phyloP scores from a whole-genome alignment of 2,888 invertebrate genomes.

The Sthenelais limicola region DNA sequence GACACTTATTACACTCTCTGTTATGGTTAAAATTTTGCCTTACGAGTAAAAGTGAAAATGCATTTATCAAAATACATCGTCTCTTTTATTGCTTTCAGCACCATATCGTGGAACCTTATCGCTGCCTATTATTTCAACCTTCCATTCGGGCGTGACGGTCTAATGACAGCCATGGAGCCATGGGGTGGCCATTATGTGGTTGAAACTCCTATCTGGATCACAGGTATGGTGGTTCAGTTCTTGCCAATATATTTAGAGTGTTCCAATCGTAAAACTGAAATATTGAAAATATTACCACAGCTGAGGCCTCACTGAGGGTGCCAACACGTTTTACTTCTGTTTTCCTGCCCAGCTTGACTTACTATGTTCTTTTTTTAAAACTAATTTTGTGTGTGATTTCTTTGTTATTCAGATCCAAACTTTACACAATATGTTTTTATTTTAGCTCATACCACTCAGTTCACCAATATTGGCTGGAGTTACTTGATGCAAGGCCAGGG shows the following conservation, averaged over 20 bases:
- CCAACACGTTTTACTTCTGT: too few species aligned
- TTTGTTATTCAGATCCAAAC: not conserved
- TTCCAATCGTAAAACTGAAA: not conserved
- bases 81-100: conserved; percentile 65
- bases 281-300: not conserved
- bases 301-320: too few species aligned
- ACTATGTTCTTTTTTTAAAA: not conserved
- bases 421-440: too few species aligned
- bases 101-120: conserved; percentile 72
- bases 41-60: too few species aligned
- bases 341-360: too few species aligned
- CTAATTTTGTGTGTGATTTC: not conserved
- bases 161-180: conserved; percentile 72
- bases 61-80: too few species aligned
- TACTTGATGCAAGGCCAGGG: conserved; percentile 68
- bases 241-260: not conserved
- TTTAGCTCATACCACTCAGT: conserved; percentile 71
- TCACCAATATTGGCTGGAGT: conserved; percentile 67
- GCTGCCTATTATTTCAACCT: conserved; percentile 69
- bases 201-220: conserved; percentile 69
- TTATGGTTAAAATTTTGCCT: too few species aligned
- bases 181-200: conserved; percentile 71
- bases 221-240: conserved; percentile 56
- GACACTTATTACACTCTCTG: too few species aligned
- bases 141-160: conserved; percentile 65